Base-by-base conservation (phyloP, 2,797 vertebrate species). In the Saxicola maurus region DNA sequence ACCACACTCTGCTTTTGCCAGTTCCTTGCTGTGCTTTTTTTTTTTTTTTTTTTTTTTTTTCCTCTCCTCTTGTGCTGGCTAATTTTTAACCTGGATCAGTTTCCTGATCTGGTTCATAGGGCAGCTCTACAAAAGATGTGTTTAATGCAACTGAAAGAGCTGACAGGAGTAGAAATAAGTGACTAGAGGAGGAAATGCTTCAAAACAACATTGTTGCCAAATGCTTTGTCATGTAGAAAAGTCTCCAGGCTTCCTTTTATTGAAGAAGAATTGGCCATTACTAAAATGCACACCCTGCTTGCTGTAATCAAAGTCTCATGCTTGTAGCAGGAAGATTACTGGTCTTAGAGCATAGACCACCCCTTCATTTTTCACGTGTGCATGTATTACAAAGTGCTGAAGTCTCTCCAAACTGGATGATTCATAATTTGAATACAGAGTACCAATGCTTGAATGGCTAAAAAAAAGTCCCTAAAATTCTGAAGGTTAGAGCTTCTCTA, bases 21-120 rank as follows among this genome's bases (percentile, higher is more conserved):
- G 30, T 53, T 75, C 48, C 66, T 92, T 59, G 51, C 43, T 82
- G 46, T 28, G 65, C 13, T 4, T 0, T 46, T 30, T 55, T 61
- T 49, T 40, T 40, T 40, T 8, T 1, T 17, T 13, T 40, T 27
- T 25, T 10, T 11, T 46, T 46, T 17, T 23, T 11, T 61, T 9
- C 15, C 9, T 19, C 3, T 23, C 17, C 1, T 45, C 28, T 69
- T 17, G 3, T 37, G 42, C 51, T 81, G 62, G 91, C 82, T 94
- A 93, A 94, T 93, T 93, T 94, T 94, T 95, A 95, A 94, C 89
- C 82, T 78, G 87, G 62, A 89, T 94, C 73, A 18, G 69, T 92
- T 92, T 92, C 80, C 73, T 81, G 51, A 78, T 94, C 35, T 94
- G 57, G 82, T 92, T 93, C 91, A 62, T 87, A 87, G 89, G 69